Base-by-base conservation (phyloP, 2,113 vertebrate species). In the Lepisosteus oculatus region DNA sequence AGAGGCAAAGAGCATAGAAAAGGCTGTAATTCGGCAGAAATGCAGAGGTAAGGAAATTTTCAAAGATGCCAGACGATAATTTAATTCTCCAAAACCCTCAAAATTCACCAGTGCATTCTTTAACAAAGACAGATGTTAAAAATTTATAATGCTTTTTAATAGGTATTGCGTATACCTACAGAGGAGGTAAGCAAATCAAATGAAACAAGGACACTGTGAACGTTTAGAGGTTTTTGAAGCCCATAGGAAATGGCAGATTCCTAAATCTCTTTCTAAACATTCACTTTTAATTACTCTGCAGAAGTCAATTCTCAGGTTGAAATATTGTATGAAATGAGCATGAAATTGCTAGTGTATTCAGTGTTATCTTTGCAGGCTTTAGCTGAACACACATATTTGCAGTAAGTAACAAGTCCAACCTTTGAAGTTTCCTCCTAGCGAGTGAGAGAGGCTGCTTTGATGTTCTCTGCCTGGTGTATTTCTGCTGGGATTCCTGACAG, bases 301-400 rank as follows among this genome's bases (percentile, higher is more conserved):
- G 68, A 75, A 82, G 74, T 81, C 72, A 78, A 72, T 83, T 79
- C 73, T 83, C 75, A 78, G 72, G 75, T 80, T 85, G 79, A 74
- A 77, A 72, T 76, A 61, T 56, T 70, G 74, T 67, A 69, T 78
- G 69, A 67, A 76, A 81, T 65, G 65, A 74, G 77, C 72, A 74
- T 78, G 79, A 82, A 83, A 82, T 83, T 81, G 76, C 77, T 62
- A 56, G 84, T 82, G 79, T 80, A 77, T 79, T 79, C 76, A 75
- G 72, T 78, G 79, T 80, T 85, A 79, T 82, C 80, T 78, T 55
- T 61, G 72, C 57, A 72, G 70, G 73, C 77, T 84, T 85, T 81
- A 81, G 80, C 82, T 82, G 80, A 84, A 79, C 79, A 82, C 79
- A 84, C 80, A 82, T 72, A 83, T 83, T 85, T 80, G 75, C 76